Base-by-base conservation (phyloP, 2,888 invertebrate genomes). In the Andrena chrysosceles region DNA sequence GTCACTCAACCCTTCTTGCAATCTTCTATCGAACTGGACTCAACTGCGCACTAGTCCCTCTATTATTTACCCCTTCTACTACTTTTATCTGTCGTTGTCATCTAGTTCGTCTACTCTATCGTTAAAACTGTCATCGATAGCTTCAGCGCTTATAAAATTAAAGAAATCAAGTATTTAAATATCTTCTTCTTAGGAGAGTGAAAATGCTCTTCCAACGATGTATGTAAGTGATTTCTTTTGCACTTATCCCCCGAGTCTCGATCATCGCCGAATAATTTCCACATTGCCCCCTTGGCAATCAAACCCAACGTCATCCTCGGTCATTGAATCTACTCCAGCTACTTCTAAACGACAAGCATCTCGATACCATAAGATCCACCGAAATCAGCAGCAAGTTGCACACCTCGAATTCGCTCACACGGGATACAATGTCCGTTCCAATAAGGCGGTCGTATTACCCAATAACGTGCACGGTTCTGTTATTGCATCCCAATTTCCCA, bases 401-500 rank as follows among this genome's bases (percentile, higher is more conserved):
- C 13, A 26, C 10, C 6, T 2, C 26, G 6, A 49, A 13, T 23
- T 23, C 10, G 10, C 26, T 2, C 42, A 3, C 33, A 35, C 8
- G 13, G 13, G 10, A 35, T 64, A 69, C 78, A 63, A 79, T 69
- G 78, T 63, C 69, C 59, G 79, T 64, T 69, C 7, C 68, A 70
- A 78, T 78, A 78, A 78, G 35, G 29, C 48, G 23, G 16, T 63
- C 10, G 20, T 78, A 68, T 64, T 78, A 16, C 13, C 20, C 48
- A 56, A 52, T 77, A 69, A 33, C 33, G 48, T 66, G 20, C 5
- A 49, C 69, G 13, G n/a, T n/a, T n/a, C 4, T 8, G 66, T 59
- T 35, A 48, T 66, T 79, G 31, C 66, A 66, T 70, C 49, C 31
- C 71, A 80, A 71, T 80, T 80, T 71, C 56, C 71, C 29, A 23